Evolutionary conservation across 2,888 invertebrate genomes (phyloP).

Genomic region (Pasiphila rectangulata): DNA sequence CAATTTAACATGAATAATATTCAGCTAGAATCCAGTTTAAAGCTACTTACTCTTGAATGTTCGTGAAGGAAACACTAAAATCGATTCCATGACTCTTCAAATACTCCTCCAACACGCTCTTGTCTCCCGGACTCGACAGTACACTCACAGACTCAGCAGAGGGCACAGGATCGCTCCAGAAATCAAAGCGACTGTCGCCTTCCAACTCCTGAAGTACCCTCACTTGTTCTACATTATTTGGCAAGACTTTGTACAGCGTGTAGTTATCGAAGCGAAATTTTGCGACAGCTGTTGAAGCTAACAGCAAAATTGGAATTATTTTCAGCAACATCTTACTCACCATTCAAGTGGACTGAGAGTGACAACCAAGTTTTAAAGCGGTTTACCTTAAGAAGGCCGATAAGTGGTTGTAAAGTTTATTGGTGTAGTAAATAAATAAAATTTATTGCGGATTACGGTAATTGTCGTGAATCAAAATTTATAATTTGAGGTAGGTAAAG

Average conservation of each 20-base stretch:
- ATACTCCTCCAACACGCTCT: slow-evolving; percentile 51
- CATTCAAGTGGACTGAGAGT: slow-evolving; percentile 5
- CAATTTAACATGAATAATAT: too few relatives aligned
- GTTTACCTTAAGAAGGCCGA: not conserved
- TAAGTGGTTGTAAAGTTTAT: slow-evolving; percentile 24
- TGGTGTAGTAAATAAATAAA: not conserved
- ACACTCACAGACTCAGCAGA: slow-evolving; percentile 59
- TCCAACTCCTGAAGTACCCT: slow-evolving; percentile 69
- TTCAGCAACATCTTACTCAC: slow-evolving; percentile 36
- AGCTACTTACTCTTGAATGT: slow-evolving; percentile 34
- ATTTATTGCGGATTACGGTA: not conserved
- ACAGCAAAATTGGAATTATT: slow-evolving; percentile 26
- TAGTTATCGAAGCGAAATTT: slow-evolving; percentile 62
- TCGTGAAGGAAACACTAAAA: slow-evolving; percentile 61
- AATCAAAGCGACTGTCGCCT: slow-evolving; percentile 64
- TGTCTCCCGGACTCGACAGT: slow-evolving; percentile 64
- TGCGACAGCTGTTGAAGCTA: slow-evolving; percentile 35
- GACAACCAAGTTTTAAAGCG: not conserved
- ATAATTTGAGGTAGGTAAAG: too few relatives aligned
- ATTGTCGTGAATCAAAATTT: too few relatives aligned
- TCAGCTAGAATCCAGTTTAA: not conserved
- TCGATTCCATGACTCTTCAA: slow-evolving; percentile 57
- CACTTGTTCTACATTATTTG: slow-evolving; percentile 71
- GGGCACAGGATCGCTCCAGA: slow-evolving; percentile 60
- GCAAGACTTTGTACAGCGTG: slow-evolving; percentile 77